These are phyloP conservation scores for Galerucella nymphaeae DNA, from an alignment of 2,888 invertebrate genomes.

Conservation along the genomic window DNA sequence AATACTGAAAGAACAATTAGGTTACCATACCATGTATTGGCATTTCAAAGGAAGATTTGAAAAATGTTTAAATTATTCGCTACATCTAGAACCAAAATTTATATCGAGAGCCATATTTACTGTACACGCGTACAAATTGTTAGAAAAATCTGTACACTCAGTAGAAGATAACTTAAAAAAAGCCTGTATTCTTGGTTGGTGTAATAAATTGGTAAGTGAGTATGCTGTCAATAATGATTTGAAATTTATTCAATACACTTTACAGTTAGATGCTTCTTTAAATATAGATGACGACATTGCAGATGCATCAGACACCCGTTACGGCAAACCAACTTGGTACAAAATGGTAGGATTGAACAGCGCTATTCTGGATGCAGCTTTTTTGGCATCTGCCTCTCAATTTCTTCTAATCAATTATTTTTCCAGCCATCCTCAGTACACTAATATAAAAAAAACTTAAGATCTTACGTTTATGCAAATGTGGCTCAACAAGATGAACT, in stretches of 20 bases:
- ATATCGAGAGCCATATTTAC: neutral
- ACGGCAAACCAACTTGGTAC: constrained; percentile 20
- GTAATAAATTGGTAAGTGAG: constrained; percentile 5
- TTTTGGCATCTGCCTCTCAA: neutral
- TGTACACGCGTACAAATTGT: constrained; percentile 1
- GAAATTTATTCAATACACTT: neutral
- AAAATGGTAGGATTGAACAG: neutral
- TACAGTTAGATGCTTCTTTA: neutral
- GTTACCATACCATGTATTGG: neutral
- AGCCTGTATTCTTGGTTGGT: constrained; percentile 18
- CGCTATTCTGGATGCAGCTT: constrained; percentile 16
- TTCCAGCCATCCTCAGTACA: constrained; percentile 7
- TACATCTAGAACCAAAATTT: neutral
- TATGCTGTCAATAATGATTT: neutral
- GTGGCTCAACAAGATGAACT: neutral
- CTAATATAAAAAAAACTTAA: constrained; percentile 8
- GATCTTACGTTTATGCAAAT: neutral
- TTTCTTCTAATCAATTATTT: constrained; percentile 11
- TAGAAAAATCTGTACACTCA: constrained; percentile 6
- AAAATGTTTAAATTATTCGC: neutral
- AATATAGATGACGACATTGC: constrained; percentile 14
- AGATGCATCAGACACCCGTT: constrained; percentile 6
- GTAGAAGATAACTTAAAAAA: constrained; percentile 9
- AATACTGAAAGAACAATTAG: neutral
- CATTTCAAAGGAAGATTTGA: neutral